Evolutionary conservation across 2,888 invertebrate genomes (phyloP).

Genomic region (Lepeophtheirus nordmannii): DNA sequence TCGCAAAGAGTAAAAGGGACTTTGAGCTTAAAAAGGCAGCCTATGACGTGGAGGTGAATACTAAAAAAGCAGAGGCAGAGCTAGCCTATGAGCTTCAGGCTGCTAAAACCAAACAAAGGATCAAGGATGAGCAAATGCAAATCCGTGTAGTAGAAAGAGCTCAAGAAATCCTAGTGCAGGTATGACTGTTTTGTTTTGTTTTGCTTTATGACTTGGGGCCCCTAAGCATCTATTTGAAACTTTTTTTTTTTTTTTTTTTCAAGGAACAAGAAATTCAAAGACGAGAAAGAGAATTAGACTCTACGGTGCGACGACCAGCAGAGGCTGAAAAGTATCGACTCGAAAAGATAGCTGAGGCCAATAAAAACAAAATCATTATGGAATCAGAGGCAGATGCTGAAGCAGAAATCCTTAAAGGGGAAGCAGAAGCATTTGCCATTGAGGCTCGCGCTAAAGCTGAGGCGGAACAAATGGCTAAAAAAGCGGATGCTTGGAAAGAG

Average conservation of each 20-base stretch:
- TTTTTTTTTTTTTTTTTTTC: no score
- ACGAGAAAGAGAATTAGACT: conserved; percentile 77
- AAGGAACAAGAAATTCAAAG: conserved; percentile 83
- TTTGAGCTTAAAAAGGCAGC: conserved; percentile 92
- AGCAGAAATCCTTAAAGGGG: conserved; percentile 51
- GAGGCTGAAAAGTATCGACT: conserved; percentile 69
- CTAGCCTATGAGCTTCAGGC: conserved; percentile 84
- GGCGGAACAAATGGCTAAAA: conserved; percentile 90
- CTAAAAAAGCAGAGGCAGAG: conserved; percentile 77
- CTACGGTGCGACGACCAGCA: conserved; percentile 79
- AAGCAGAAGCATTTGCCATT: conserved; percentile 65
- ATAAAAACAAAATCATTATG: conserved; percentile 44
- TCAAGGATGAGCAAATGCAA: conserved; percentile 95
- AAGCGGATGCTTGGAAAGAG: conserved; percentile 91
- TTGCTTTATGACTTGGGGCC: no score
- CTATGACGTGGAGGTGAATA: conserved; percentile 91
- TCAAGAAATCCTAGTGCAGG: conserved; percentile 80
- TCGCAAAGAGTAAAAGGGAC: conserved; percentile 88
- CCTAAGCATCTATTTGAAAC: no score
- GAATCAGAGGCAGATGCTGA: conserved; percentile 93
- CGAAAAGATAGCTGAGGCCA: conserved; percentile 23
- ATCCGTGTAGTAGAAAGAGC: conserved; percentile 71
- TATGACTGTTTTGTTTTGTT: no score
- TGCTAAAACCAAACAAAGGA: conserved; percentile 84
- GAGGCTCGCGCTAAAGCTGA: conserved; percentile 88